A percentile compares a stretch with the other conserved stretches of the same genome.
phyloP scores from a whole-genome alignment of 2,888 invertebrate genomes.

The Nasonia oneida region DNA sequence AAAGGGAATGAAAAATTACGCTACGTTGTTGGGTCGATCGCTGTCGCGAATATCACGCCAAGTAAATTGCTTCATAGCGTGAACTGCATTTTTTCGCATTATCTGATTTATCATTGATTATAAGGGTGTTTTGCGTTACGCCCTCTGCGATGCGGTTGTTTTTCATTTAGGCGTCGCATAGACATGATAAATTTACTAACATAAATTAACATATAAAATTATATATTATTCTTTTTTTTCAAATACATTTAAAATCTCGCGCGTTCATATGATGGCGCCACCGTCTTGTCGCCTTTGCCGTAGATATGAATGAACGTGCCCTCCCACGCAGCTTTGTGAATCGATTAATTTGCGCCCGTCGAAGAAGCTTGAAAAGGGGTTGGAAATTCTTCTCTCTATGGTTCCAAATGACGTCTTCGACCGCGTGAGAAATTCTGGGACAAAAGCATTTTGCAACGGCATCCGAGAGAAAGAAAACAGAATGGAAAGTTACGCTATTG shows the following conservation, averaged over 20 bases:
- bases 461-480: not conserved
- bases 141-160: not conserved
- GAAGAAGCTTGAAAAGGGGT: conserved; percentile 32
- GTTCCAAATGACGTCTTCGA: conserved; percentile 44
- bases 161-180: not conserved
- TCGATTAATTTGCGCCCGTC: not conserved
- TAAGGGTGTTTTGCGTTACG: not conserved
- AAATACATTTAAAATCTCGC: too few relatives aligned
- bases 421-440: not conserved
- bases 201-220: not conserved
- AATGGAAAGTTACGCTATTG: not conserved
- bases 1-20: not conserved
- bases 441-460: conserved; percentile 13
- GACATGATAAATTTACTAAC: not conserved
- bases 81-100: conserved; percentile 12
- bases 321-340: too few relatives aligned
- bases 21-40: not conserved
- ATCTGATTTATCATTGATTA: conserved; percentile 19
- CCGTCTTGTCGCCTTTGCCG: too few relatives aligned
- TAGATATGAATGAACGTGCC: too few relatives aligned
- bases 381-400: conserved; percentile 25
- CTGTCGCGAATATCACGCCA: not conserved
- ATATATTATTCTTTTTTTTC: too few relatives aligned
- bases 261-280: too few relatives aligned
- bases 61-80: not conserved